phyloP scores from a whole-genome alignment of 2,797 vertebrate species.

The Neosilurus mollespiculum region DNA sequence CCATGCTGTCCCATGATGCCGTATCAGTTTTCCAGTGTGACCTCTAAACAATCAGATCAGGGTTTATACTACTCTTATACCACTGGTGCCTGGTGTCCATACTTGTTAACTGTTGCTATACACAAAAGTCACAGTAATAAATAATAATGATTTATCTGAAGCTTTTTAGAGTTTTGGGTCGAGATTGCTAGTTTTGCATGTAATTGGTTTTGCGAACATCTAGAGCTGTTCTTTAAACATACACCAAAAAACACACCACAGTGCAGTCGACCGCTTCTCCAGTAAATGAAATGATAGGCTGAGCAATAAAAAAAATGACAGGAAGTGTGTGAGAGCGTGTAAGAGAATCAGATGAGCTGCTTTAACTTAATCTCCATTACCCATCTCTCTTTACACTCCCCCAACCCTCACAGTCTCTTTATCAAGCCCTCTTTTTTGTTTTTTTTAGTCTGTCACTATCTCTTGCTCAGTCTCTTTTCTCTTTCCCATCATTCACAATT shows the following conservation, averaged over 20 bases:
- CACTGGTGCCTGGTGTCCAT: neutral
- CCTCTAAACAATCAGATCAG: neutral
- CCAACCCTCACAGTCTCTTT: neutral
- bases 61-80: neutral
- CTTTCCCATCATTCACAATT: neutral
- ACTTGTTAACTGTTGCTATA: neutral
- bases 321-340: neutral
- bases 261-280: neutral
- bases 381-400: neutral
- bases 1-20: too few relatives aligned
- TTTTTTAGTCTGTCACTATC: neutral
- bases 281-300: constrained; percentile 18
- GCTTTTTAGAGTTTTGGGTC: neutral
- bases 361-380: constrained; percentile 20
- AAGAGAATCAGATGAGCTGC: constrained; percentile 18
- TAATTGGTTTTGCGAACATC: neutral
- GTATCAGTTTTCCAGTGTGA: neutral
- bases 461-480: neutral
- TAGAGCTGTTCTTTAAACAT: neutral
- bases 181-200: neutral
- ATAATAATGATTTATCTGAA: neutral
- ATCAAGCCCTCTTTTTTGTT: neutral
- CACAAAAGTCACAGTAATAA: neutral
- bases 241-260: neutral
- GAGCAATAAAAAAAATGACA: neutral